Base-by-base conservation (phyloP, 2,113 vertebrate genomes). In the Willisornis vidua region DNA sequence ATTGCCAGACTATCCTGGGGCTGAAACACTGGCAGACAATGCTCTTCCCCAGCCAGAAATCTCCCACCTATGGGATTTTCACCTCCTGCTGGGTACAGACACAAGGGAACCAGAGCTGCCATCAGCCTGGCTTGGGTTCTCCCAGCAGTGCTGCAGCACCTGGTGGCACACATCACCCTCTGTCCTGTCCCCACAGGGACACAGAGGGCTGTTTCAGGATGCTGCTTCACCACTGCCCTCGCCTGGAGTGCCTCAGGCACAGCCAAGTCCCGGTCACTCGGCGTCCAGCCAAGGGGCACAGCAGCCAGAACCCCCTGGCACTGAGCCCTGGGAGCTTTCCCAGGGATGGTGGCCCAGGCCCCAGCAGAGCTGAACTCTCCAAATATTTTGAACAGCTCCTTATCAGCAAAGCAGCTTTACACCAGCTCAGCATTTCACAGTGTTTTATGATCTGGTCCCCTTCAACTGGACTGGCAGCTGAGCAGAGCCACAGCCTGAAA, bases 301-400 rank as follows among this genome's bases (percentile, higher is more conserved):
- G 15, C 35, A 74, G 76, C 75, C 92, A 79, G 43, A 94, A 86
- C 4, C 5, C 46, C 23, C 75, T 79, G 86, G 91, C 62, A 15
- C 37, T 1, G 6, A 72, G 78, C 71, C 43, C 71, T 11, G 29
- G 46, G 51, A 82, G 8, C 1, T 6, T 6, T 91, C 61, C 65
- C 81, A 81, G 66, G 28, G 85, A 23, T 20, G 22, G n/a, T 0
- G 74, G 61, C 75, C 57, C 83, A 73, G 63, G 63, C 58, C 62
- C 6, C 41, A 80, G 80, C 75, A 77, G 46, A 90, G 35, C 7
- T 81, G 67, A 67, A 86, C 84, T 86, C 77, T 49, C 46, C 48
- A 94, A 93, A 90, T 58, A 74, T 52, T 96, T 23, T 88, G 55
- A 95, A 80, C 72, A 66, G 80, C 65, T 91, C 54, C 80, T 92